Conservation (phyloP, 1,140 invertebrate genomes). For the Lasaia peninsularis region DNA sequence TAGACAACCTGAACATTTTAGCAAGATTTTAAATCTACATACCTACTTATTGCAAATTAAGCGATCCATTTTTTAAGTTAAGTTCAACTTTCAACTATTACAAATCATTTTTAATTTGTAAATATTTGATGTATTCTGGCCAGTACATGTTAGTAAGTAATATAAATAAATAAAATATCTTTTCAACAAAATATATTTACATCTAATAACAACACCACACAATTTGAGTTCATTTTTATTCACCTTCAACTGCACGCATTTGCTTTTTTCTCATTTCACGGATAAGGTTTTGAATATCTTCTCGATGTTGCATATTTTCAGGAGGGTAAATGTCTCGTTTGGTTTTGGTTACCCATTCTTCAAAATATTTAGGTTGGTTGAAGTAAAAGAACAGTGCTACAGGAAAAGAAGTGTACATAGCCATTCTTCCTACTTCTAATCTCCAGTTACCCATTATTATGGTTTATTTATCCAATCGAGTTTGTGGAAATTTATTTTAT, state of each 20-base stretch:
- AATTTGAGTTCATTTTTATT: conserved; percentile 24
- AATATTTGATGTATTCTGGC: too few relatives aligned
- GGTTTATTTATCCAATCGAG: background rate
- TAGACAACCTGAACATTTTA: too few relatives aligned
- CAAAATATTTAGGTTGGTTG: conserved; percentile 90
- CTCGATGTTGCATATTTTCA: conserved; percentile 77
- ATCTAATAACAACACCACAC: background rate
- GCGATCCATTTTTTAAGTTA: too few relatives aligned
- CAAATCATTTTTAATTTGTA: too few relatives aligned
- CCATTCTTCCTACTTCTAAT: conserved; percentile 89
- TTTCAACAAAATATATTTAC: conserved; percentile 1
- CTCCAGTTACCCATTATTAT: conserved; percentile 90
- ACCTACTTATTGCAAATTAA: too few relatives aligned
- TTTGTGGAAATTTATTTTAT: too few relatives aligned
- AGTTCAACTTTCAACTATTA: too few relatives aligned
- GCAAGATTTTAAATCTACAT: too few relatives aligned
- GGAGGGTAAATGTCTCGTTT: conserved; percentile 85
- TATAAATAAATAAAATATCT: background rate
- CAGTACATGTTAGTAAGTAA: too few relatives aligned
- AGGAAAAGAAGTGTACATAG: conserved; percentile 90
- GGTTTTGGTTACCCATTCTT: conserved; percentile 86
- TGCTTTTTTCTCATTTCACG: conserved; percentile 77
- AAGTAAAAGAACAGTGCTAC: conserved; percentile 90
- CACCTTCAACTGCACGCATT: conserved; percentile 43
- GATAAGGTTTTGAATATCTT: conserved; percentile 79